phyloP scores from a whole-genome alignment of 1,140 invertebrate species.

The Heliothis subflexa region DNA sequence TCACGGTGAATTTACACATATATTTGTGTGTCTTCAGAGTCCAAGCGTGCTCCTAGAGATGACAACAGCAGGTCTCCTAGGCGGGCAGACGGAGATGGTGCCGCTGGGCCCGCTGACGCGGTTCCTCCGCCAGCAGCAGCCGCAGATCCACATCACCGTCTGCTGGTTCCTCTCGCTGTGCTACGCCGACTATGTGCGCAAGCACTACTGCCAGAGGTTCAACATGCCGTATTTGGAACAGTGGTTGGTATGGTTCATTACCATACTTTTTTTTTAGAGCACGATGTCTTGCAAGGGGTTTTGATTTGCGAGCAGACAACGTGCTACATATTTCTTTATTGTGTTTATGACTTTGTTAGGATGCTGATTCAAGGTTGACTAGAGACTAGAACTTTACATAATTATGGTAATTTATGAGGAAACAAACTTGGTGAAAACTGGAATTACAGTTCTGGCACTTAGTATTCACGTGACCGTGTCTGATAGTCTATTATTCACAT shows the following conservation, averaged over 20 bases:
- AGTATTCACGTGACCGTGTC: no score
- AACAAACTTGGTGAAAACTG: no score
- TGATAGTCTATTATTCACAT: no score
- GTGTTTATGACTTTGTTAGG: no score
- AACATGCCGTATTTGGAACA: slow-evolving; percentile 79
- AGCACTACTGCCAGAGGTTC: slow-evolving; percentile 76
- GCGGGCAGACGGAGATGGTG: slow-evolving; percentile 66
- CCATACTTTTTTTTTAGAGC: not conserved
- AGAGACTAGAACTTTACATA: no score
- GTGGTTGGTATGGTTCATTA: slow-evolving; percentile 69
- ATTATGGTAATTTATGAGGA: no score
- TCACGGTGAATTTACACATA: not conserved
- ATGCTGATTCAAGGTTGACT: no score
- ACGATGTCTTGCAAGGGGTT: not conserved
- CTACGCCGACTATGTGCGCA: slow-evolving; percentile 80
- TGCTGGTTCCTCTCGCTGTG: slow-evolving; percentile 82
- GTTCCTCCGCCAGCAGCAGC: slow-evolving; percentile 78
- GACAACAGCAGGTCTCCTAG: slow-evolving; percentile 76
- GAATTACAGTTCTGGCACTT: no score
- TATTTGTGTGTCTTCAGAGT: slow-evolving; percentile 59
- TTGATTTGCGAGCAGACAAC: no score
- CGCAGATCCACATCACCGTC: slow-evolving; percentile 80
- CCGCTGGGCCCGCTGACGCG: slow-evolving; percentile 71
- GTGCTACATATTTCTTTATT: no score
- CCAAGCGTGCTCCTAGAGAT: slow-evolving; percentile 76